Conservation (phyloP, 1,140 invertebrate genomes). For the Aphidius gifuensis region DNA sequence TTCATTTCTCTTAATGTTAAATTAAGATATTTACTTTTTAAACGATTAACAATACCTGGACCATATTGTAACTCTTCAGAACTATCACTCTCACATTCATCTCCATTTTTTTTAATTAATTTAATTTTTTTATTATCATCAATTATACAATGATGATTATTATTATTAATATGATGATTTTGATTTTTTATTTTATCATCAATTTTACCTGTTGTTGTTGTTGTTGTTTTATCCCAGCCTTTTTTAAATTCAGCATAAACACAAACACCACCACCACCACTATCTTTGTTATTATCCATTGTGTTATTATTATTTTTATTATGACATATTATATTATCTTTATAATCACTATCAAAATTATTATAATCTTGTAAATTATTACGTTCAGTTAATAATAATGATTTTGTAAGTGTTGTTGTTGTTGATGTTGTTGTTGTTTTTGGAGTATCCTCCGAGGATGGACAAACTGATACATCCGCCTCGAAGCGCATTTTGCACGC, state of each 20-base stretch:
- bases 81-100: slow-evolving; percentile 57
- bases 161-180: not conserved
- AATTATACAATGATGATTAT: slow-evolving; percentile 7
- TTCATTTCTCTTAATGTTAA: slow-evolving; percentile 68
- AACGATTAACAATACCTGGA: slow-evolving; percentile 84
- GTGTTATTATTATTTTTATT: slow-evolving; percentile 1
- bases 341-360: too few species aligned
- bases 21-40: slow-evolving; percentile 80
- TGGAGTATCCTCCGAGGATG: slow-evolving; percentile 44
- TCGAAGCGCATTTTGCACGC: slow-evolving; percentile 54
- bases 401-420: slow-evolving; percentile 14
- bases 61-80: slow-evolving; percentile 84
- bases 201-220: slow-evolving; percentile 4
- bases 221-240: slow-evolving; percentile 10
- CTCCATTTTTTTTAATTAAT: slow-evolving; percentile 7
- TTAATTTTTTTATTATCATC: slow-evolving; percentile 18
- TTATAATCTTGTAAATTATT: too few species aligned
- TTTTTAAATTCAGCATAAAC: not conserved
- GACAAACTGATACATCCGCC: slow-evolving; percentile 42
- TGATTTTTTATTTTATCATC: slow-evolving; percentile 3
- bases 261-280: not conserved
- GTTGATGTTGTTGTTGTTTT: slow-evolving; percentile 28
- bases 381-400: not conserved
- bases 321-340: too few species aligned
- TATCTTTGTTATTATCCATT: not conserved